Evolutionary conservation across 1,140 invertebrate genomes (phyloP).

Genomic region (Lordiphosa stackelbergi): DNA sequence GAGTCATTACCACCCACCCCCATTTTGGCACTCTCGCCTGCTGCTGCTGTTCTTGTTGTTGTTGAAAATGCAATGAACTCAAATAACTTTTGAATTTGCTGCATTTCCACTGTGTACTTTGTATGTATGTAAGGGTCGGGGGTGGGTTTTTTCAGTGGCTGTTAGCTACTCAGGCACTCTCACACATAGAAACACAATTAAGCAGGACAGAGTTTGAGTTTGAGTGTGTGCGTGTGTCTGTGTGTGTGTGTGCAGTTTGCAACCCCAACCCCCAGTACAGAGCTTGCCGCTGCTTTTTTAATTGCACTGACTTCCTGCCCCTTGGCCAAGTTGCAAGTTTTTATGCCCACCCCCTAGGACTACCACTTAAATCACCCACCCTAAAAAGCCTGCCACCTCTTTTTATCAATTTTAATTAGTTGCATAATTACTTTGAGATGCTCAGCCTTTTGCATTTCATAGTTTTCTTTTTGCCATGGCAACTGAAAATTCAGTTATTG

Average conservation of each 20-base stretch:
- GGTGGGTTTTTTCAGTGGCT: slow-evolving; percentile 58
- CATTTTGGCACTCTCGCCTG: slow-evolving; percentile 15
- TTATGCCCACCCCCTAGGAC: slow-evolving; percentile 23
- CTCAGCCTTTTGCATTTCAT: slow-evolving; percentile 24
- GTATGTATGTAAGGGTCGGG: slow-evolving; percentile 23
- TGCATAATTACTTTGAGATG: slow-evolving; percentile 52
- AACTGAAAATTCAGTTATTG: slow-evolving; percentile 43
- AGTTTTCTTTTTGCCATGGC: slow-evolving; percentile 43
- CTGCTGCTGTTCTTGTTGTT: slow-evolving; percentile 55
- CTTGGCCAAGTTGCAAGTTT: slow-evolving; percentile 53
- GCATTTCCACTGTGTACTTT: slow-evolving; percentile 63
- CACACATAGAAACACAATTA: slow-evolving; percentile 29
- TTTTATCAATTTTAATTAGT: slow-evolving; percentile 66
- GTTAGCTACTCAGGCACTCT: slow-evolving; percentile 60
- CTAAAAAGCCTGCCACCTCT: slow-evolving; percentile 1
- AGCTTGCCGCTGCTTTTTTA: slow-evolving; percentile 65
- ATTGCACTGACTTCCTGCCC: slow-evolving; percentile 73
- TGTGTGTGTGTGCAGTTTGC: slow-evolving; percentile 55
- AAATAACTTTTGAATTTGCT: slow-evolving; percentile 76
- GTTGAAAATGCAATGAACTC: slow-evolving; percentile 75
- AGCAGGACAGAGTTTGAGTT: slow-evolving; percentile 31
- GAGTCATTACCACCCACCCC: slow-evolving; percentile 73
- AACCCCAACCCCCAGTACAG: slow-evolving; percentile 53
- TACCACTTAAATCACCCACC: slow-evolving; percentile 13
- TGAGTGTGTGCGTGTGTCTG: slow-evolving; percentile 26